These are phyloP conservation scores for Hippopotamyrus pictus DNA, from an alignment of 2,797 vertebrate genomes.

Conservation along the genomic window DNA sequence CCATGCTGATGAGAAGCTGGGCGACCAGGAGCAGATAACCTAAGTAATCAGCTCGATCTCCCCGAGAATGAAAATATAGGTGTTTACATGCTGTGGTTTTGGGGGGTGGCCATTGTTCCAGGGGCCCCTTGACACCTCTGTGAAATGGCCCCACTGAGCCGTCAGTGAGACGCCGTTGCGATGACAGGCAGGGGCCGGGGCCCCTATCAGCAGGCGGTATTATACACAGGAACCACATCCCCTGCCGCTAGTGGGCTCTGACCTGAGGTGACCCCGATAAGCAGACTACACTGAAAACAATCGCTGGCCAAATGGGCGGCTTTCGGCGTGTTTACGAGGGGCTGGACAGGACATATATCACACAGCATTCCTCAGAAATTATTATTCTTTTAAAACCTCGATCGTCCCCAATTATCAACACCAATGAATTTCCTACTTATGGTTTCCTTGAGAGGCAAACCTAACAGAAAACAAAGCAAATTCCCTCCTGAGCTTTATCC, in stretches of 20 bases:
- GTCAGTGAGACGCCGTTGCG: slow-evolving; percentile 11
- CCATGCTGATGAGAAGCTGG: not conserved
- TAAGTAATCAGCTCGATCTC: slow-evolving; percentile 59
- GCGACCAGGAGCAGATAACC: slow-evolving; percentile 38
- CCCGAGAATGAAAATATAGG: slow-evolving; percentile 54
- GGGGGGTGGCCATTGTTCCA: slow-evolving; percentile 7
- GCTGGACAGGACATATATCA: slow-evolving; percentile 25
- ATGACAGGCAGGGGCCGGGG: slow-evolving; percentile 11
- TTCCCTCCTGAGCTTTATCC: slow-evolving; percentile 27
- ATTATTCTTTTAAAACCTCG: slow-evolving; percentile 26
- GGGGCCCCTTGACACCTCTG: slow-evolving; percentile 30
- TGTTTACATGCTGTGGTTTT: slow-evolving; percentile 15
- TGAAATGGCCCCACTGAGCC: slow-evolving; percentile 41
- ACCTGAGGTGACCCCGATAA: slow-evolving; percentile 53
- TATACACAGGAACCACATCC: slow-evolving; percentile 49
- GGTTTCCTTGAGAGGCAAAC: not conserved
- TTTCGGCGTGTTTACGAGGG: slow-evolving; percentile 31
- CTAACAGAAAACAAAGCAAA: slow-evolving; percentile 8
- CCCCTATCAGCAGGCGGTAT: slow-evolving; percentile 55
- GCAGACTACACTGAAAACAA: slow-evolving; percentile 48
- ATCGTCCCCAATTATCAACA: slow-evolving; percentile 25
- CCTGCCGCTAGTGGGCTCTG: slow-evolving; percentile 49
- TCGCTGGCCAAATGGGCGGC: slow-evolving; percentile 21
- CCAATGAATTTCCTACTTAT: slow-evolving; percentile 20
- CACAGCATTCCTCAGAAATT: slow-evolving; percentile 30